Conservation (phyloP, 2,888 invertebrate genomes). For the Folsomia candida region DNA sequence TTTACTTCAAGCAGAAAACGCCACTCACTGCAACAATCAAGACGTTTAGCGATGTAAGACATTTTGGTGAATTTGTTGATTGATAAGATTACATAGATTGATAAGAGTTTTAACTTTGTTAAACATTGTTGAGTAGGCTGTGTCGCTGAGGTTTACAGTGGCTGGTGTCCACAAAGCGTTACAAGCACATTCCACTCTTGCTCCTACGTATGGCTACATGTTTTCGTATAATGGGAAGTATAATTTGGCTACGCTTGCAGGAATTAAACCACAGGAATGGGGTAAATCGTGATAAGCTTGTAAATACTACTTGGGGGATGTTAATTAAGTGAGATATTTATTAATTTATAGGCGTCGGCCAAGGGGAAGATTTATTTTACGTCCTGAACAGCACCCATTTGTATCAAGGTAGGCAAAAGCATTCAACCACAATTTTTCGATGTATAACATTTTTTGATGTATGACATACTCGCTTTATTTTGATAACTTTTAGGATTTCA, state of each 20-base stretch:
- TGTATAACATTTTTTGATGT: too few species aligned
- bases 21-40: conserved; percentile 26
- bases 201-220: conserved; percentile 47
- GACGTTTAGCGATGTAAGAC: conserved; percentile 30
- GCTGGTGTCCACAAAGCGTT: conserved; percentile 41
- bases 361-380: conserved; percentile 40
- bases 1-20: conserved; percentile 33
- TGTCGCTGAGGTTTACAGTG: conserved; percentile 36
- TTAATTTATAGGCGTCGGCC: conserved; percentile 30
- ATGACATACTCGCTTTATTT: too few species aligned
- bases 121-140: conserved; percentile 22
- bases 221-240: conserved; percentile 45
- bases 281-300: conserved; percentile 20
- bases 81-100: too few species aligned
- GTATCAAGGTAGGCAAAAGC: conserved; percentile 36
- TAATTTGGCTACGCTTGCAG: conserved; percentile 45
- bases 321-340: not conserved
- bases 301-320: not conserved
- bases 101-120: not conserved
- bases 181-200: conserved; percentile 44
- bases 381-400: conserved; percentile 35
- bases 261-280: conserved; percentile 43
- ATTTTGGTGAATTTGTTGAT: not conserved
- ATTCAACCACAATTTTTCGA: too few species aligned
- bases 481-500: too few species aligned